Percentiles rank a stretch among this genome's conserved stretches.
phyloP scores from a whole-genome alignment of 1,140 invertebrate genomes.

The Drosophila watanabei region DNA sequence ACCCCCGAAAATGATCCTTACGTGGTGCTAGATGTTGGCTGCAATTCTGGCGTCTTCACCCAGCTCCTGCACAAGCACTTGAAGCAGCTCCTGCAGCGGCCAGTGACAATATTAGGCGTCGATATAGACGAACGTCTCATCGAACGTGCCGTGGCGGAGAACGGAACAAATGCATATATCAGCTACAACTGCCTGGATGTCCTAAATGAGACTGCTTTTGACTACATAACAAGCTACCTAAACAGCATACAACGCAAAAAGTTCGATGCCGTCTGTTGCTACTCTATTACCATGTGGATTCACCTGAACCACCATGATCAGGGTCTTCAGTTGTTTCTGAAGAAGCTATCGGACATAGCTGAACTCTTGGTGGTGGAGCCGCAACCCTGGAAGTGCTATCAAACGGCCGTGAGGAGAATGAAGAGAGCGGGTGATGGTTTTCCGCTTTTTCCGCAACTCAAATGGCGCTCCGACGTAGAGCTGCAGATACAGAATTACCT shows the following conservation, averaged over 20 bases:
- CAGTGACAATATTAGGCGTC: conserved; percentile 89
- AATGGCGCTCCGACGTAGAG: conserved; percentile 88
- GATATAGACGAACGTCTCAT: conserved; percentile 92
- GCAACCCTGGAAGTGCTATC: conserved; percentile 93
- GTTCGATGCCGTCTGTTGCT: conserved; percentile 92
- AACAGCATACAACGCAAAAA: conserved; percentile 77
- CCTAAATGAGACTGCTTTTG: conserved; percentile 86
- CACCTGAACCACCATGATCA: conserved; percentile 93
- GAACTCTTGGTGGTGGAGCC: conserved; percentile 91
- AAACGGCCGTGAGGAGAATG: conserved; percentile 90
- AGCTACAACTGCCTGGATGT: conserved; percentile 89
- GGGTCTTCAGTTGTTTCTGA: conserved; percentile 88
- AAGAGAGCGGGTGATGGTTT: conserved; percentile 88
- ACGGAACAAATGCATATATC: conserved; percentile 85
- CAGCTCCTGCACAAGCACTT: conserved; percentile 85
- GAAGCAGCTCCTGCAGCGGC: conserved; percentile 45
- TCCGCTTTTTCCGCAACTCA: conserved; percentile 87
- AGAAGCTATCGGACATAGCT: conserved; percentile 86
- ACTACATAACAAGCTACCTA: conserved; percentile 86
- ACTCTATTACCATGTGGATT: conserved; percentile 95
- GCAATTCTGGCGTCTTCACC: conserved; percentile 92
- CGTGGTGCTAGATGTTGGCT: conserved; percentile 91
- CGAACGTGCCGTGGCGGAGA: conserved; percentile 88
- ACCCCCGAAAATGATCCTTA: conserved; percentile 69
- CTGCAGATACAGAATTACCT: conserved; percentile 88